Evolutionary conservation across 2,888 invertebrate genomes (phyloP), one percentile per base, ranked within the genome.

Genomic region (Chirona hameri): DNA sequence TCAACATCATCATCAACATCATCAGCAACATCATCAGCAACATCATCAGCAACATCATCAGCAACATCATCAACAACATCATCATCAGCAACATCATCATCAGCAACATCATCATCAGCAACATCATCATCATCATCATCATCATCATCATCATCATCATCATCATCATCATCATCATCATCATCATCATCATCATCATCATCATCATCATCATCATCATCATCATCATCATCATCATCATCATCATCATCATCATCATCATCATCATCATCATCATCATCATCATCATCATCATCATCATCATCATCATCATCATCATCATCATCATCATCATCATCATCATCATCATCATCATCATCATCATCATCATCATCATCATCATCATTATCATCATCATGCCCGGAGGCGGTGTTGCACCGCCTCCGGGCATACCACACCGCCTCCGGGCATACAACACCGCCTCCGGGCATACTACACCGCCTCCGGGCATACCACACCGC

Each of bases 131-230:
- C n/a, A n/a, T n/a, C n/a, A n/a, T n/a, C n/a, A n/a, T 65, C 21
- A n/a, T n/a, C 21, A 65, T 65, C 21, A n/a, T n/a, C 21, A 65
- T 65, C 18, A n/a, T n/a, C 21, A 65, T 65, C 18, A n/a, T 65
- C n/a, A 65, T 65, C 65, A 65, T 65, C n/a, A 65, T 65, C n/a
- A 65, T 65, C n/a, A 65, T 65, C n/a, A 65, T 65, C n/a, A 65
- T 65, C n/a, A 65, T 65, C n/a, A 65, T 65, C n/a, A 65, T 65
- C n/a, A 65, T 65, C n/a, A 65, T 65, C n/a, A 65, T 65, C n/a
- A 65, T 65, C n/a, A 65, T 65, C n/a, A 65, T 65, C n/a, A 65
- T 65, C n/a, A 65, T 65, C n/a, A 65, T 65, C n/a, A 65, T 65
- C n/a, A 65, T 65, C n/a, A 65, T 65, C n/a, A 65, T 65, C n/a